Evolutionary conservation across 2,888 invertebrate species (phyloP), one percentile per base, ranked within the genome.

Genomic region (Temnothorax ravouxi): DNA sequence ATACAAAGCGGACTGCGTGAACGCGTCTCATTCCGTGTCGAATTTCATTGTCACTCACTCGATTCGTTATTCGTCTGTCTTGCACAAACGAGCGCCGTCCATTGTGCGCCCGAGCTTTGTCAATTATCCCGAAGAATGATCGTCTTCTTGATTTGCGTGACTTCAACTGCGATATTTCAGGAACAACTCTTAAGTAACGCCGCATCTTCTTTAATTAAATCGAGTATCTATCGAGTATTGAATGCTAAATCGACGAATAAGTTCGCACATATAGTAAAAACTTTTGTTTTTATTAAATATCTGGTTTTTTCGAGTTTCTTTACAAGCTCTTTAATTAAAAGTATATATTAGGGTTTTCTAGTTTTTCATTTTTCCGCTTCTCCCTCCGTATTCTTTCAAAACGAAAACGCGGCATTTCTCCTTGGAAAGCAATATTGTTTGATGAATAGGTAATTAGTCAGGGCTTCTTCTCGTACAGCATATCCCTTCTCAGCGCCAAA

Each of bases 1-100:
- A 50, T 67, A 66, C 52, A 52, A 64, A 84, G 85, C 50, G 50
- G 64, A 80, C 47, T 64, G 75, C 79, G 64, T 80, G 69, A 71
- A 75, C 64, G 69, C 64, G 21, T 64, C 64, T 82, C 50, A 62
- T 82, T 75, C 47, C 84, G 64, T 79, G 64, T 84, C 79, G 75
- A 82, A 84, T 83, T 69, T 81, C 75, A 79, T 71, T 86, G 82
- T 80, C 82, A 52, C 38, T 59, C 38, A 41, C 41, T 77, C 38
- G 21, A 47, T 50, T 56, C 56, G 61, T 77, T 81, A 66, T 56
- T 69, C 77, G 25, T 29, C 54, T 62, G 21, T 77, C 56, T 59
- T 61, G n/a, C 54, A 62, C 69, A 47, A 77, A 83, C 29, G 74
- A 79, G 56, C 59, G 44, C 54, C 21, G 25, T 25, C 44, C 52